Conservation (phyloP, 2,797 vertebrate species). For the Microctenopoma steveboyesi region DNA sequence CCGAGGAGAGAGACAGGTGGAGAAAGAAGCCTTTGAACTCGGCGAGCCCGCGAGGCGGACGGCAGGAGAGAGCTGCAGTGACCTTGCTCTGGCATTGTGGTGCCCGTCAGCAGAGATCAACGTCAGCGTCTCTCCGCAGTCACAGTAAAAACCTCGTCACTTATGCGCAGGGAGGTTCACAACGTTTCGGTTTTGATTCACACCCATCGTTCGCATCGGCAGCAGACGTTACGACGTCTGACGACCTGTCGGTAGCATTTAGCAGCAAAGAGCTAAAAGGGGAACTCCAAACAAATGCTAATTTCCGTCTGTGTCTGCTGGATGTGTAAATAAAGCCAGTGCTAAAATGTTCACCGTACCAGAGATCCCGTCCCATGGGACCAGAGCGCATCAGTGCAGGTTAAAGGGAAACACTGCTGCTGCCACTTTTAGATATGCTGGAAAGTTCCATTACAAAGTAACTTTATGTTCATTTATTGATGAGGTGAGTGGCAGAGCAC, state of each 20-base stretch:
- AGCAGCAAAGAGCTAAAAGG: not conserved
- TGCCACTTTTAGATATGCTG: not conserved
- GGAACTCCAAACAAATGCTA: not conserved
- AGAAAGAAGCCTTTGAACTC: conserved; percentile 61
- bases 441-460: not conserved
- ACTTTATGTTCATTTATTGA: too few relatives aligned
- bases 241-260: not conserved
- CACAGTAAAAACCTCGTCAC: conserved; percentile 32
- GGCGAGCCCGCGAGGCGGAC: conserved; percentile 54
- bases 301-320: not conserved
- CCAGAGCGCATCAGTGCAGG: not conserved
- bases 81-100: conserved; percentile 66
- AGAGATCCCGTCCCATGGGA: not conserved
- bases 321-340: not conserved
- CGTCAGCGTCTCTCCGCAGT: conserved; percentile 30
- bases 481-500: too few relatives aligned
- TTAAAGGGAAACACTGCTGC: not conserved
- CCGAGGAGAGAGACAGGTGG: conserved; percentile 24
- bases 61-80: conserved; percentile 51
- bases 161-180: not conserved
- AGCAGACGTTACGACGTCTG: not conserved
- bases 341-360: too few relatives aligned
- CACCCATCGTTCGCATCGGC: not conserved
- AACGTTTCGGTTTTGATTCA: not conserved
- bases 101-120: conserved; percentile 60